Evolutionary conservation across 2,113 vertebrate genomes (phyloP).

Genomic region (Phylloscopus trochilus): DNA sequence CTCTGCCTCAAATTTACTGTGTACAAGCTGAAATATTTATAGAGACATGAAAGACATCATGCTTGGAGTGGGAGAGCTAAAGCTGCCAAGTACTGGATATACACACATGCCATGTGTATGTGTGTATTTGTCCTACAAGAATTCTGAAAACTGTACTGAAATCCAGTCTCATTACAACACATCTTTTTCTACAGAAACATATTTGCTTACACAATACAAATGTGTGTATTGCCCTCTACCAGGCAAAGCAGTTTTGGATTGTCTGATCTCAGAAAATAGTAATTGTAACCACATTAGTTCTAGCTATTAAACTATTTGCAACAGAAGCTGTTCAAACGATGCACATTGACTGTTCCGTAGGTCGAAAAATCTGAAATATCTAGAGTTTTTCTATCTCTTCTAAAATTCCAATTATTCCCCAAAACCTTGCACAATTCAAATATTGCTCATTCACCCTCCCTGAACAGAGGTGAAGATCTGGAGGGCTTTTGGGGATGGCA

Average conservation of each 20-base stretch:
- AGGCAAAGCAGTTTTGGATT: neutral
- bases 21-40: neutral
- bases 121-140: neutral
- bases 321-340: neutral
- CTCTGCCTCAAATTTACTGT: neutral
- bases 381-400: neutral
- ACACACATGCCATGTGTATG: accelerated
- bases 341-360: neutral
- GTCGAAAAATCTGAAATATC: neutral
- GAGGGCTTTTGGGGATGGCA: neutral
- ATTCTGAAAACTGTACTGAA: neutral
- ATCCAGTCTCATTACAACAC: neutral
- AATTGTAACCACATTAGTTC: neutral
- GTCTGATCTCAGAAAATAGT: neutral
- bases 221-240: neutral
- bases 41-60: neutral
- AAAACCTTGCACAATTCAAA: neutral
- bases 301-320: neutral
- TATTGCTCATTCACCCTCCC: neutral
- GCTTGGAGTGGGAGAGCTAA: neutral
- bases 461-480: neutral
- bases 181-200: neutral
- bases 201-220: neutral
- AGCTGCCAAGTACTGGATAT: neutral
- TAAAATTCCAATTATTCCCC: neutral